phyloP scores from a whole-genome alignment of 2,113 vertebrate species.

The Petaurus breviceps region DNA sequence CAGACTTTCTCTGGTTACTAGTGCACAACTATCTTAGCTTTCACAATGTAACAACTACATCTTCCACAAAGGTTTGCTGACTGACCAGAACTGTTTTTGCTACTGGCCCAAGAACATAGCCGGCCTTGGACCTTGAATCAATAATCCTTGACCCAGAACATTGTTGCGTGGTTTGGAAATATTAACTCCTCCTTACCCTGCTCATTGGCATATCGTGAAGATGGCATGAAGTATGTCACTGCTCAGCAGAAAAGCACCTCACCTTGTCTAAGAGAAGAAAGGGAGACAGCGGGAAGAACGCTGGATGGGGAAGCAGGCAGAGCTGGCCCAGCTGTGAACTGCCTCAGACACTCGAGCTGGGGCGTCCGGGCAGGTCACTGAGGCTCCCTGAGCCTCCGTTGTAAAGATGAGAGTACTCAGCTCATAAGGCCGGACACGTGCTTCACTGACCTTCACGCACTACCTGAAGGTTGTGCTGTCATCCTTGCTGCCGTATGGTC shows the following conservation, averaged over 20 bases:
- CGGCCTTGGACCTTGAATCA: neutral
- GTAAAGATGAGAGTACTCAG: neutral
- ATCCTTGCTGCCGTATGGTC: neutral
- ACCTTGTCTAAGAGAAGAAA: no score
- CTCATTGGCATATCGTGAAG: neutral
- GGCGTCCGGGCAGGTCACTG: neutral
- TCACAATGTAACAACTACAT: neutral
- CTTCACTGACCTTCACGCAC: neutral
- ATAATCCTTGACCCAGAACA: neutral
- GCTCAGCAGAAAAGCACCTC: neutral
- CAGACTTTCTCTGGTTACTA: neutral
- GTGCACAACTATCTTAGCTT: neutral
- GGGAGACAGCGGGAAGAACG: neutral
- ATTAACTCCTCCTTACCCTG: neutral
- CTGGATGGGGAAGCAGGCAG: neutral
- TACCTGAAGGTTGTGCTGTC: neutral
- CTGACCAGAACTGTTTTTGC: neutral
- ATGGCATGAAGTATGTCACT: neutral
- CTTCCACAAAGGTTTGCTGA: neutral
- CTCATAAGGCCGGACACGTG: neutral
- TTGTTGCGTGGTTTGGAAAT: neutral
- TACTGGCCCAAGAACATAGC: neutral
- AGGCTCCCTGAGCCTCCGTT: neutral
- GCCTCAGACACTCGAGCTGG: neutral
- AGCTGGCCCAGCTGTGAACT: neutral